phyloP scores from a whole-genome alignment of 2,113 vertebrate species.

The Saccopteryx bilineata region DNA sequence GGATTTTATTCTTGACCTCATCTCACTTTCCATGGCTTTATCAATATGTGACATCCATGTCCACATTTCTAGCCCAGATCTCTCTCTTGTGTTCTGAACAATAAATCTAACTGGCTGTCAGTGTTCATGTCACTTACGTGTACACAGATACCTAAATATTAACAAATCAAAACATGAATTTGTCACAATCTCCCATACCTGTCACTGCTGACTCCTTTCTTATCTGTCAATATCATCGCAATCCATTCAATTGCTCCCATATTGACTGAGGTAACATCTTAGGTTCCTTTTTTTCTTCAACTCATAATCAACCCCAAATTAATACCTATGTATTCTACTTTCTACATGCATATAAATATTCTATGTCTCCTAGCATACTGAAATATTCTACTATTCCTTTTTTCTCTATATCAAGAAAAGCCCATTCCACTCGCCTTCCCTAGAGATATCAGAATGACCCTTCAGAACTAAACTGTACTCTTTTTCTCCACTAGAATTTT shows the following conservation, averaged over 20 bases:
- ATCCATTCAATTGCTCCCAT: background rate
- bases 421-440: background rate
- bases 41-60: background rate
- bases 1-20: background rate
- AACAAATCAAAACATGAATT: background rate
- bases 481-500: background rate
- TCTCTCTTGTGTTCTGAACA: slow-evolving; percentile 22
- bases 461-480: background rate
- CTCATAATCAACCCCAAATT: background rate
- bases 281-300: background rate
- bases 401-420: background rate
- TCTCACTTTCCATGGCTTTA: background rate
- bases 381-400: background rate
- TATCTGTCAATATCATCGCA: background rate
- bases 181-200: background rate
- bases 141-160: background rate
- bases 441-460: background rate
- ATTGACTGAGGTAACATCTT: background rate
- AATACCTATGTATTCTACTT: background rate
- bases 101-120: background rate
- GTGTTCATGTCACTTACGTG: background rate
- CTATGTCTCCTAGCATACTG: background rate
- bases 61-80: background rate
- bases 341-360: slow-evolving; percentile 24
- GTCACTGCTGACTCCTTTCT: background rate